phyloP scores from a whole-genome alignment of 2,888 invertebrate species.

The Noctua janthina region DNA sequence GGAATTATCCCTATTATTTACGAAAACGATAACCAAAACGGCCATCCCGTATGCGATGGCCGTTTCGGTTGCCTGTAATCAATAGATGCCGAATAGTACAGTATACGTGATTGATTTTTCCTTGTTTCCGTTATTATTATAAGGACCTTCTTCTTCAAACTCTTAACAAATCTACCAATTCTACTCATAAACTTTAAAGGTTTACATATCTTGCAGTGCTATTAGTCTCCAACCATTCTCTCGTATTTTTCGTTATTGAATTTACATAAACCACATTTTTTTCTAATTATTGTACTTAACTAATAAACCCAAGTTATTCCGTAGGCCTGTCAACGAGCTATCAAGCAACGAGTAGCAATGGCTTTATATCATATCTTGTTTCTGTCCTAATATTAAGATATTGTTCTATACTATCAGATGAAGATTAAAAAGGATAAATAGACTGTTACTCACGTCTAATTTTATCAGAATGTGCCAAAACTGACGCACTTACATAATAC shows the following conservation, averaged over 20 bases:
- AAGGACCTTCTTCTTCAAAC: not conserved
- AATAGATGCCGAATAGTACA: not conserved
- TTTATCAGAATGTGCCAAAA: constrained; percentile 30
- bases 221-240: not conserved
- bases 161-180: not conserved
- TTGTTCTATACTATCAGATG: constrained; percentile 31
- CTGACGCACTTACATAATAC: constrained; percentile 16
- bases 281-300: not conserved
- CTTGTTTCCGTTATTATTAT: not conserved
- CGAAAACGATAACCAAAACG: no score
- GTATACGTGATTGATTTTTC: not conserved
- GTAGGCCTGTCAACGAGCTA: constrained; percentile 17
- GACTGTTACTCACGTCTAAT: not conserved
- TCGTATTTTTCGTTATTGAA: not conserved
- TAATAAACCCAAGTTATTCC: not conserved
- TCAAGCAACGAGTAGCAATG: constrained; percentile 9
- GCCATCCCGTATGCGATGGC: no score
- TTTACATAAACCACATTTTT: no score
- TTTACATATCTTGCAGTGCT: not conserved
- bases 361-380: constrained; percentile 33
- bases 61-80: no score
- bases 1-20: no score
- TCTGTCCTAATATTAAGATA: constrained; percentile 27
- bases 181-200: not conserved
- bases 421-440: constrained; percentile 33